Evolutionary conservation across 37 sponge, comb jelly and placozoan species (phyloP).

Genomic region (Oopsacas minuta): DNA sequence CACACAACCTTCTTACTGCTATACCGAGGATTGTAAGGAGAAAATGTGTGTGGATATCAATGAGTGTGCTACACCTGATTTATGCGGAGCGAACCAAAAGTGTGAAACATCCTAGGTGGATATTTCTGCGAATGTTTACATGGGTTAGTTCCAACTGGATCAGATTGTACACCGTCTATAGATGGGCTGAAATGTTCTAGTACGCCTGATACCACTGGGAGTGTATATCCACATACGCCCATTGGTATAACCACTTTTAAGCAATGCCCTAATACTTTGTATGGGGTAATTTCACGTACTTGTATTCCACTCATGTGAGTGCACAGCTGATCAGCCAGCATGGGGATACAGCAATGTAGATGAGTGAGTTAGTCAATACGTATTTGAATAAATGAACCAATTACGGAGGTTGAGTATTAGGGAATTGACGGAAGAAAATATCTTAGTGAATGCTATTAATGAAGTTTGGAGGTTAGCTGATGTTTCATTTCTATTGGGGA

Average conservation of each 20-base stretch:
- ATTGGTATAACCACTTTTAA: neutral
- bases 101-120: neutral
- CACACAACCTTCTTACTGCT: neutral
- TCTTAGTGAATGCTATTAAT: neutral
- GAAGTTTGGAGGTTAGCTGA: neutral
- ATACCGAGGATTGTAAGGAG: neutral
- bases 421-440: neutral
- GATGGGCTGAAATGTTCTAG: neutral
- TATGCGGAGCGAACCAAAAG: neutral
- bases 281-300: neutral
- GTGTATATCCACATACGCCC: neutral
- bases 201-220: neutral
- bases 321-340: neutral
- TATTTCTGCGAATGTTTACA: neutral
- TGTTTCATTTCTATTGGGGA: neutral
- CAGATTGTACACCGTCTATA: neutral
- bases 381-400: neutral
- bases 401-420: neutral
- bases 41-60: neutral
- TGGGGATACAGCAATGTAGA: constrained; percentile 6
- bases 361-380: neutral
- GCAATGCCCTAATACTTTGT: neutral
- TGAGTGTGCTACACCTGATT: neutral
- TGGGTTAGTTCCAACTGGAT: neutral
- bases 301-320: neutral